Percentiles rank a stretch among this genome's conserved stretches.
Evolutionary conservation across 2,888 invertebrate genomes (phyloP).

Genomic region (Odontomyia ornata): DNA sequence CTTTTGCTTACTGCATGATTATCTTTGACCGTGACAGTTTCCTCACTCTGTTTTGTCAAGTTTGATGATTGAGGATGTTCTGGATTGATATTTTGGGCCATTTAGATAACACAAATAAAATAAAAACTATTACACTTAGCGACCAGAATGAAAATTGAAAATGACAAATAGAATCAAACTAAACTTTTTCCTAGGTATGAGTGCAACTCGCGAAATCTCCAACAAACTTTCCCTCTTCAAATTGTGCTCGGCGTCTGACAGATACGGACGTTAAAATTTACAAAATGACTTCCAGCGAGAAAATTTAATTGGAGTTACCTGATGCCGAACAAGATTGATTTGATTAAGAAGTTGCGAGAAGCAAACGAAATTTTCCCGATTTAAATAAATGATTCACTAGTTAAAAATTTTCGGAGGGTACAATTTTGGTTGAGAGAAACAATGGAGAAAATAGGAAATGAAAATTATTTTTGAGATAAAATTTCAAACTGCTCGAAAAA

Average conservation of each 20-base stretch:
- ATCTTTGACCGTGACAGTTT: constrained; percentile 78
- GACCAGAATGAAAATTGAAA: not conserved
- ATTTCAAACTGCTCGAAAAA: not conserved
- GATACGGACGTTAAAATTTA: constrained; percentile 54
- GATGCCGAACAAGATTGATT: constrained; percentile 14
- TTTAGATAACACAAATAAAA: constrained; percentile 58
- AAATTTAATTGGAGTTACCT: constrained; percentile 9
- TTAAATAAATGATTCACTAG: too few relatives aligned
- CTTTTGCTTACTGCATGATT: constrained; percentile 92
- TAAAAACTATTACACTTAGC: not conserved
- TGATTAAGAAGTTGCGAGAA: too few relatives aligned
- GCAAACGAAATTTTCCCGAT: too few relatives aligned
- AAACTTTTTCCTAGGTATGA: not conserved
- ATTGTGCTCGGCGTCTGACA: constrained; percentile 54
- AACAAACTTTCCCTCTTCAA: constrained; percentile 43
- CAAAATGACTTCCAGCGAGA: constrained; percentile 47
- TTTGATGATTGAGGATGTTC: constrained; percentile 77
- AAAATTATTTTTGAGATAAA: not conserved
- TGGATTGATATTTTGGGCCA: constrained; percentile 91
- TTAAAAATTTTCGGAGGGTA: too few relatives aligned
- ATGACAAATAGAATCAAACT: not conserved
- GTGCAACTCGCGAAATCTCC: constrained; percentile 8
- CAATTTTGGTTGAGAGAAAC: too few relatives aligned
- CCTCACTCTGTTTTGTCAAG: constrained; percentile 81
- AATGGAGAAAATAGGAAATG: not conserved